These are phyloP conservation scores for Metopia argyrocephala DNA, from an alignment of 2,888 invertebrate genomes.

Conservation along the genomic window DNA sequence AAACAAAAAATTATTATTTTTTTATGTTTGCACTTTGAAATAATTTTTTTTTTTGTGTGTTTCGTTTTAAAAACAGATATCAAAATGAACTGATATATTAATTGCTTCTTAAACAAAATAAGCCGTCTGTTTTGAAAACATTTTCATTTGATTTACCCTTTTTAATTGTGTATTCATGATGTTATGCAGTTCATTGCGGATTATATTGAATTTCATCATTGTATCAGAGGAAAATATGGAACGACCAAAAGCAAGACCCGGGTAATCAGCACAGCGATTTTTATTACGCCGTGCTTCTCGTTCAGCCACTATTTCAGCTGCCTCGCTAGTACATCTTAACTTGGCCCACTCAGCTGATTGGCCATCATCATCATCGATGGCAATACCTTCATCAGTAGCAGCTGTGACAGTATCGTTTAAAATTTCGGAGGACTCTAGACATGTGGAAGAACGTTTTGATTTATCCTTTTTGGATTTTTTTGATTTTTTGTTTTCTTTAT, in stretches of 20 bases:
- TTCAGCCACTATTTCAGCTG: slow-evolving; percentile 92
- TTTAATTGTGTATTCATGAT: slow-evolving; percentile 97
- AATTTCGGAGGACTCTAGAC: slow-evolving; percentile 68
- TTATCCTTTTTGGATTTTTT: slow-evolving; percentile 73
- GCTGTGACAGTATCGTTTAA: slow-evolving; percentile 67
- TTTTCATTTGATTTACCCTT: slow-evolving; percentile 84
- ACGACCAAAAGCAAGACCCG: slow-evolving; percentile 93
- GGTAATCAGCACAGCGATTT: slow-evolving; percentile 93
- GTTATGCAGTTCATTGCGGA: slow-evolving; percentile 97
- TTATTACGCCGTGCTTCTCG: slow-evolving; percentile 86
- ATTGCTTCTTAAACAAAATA: slow-evolving; percentile 9
- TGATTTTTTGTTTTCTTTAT: slow-evolving; percentile 69
- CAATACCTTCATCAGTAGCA: slow-evolving; percentile 80
- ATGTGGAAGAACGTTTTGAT: slow-evolving; percentile 69
- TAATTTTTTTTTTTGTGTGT: too few relatives aligned
- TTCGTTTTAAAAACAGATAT: not conserved
- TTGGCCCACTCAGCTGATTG: slow-evolving; percentile 90
- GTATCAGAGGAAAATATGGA: slow-evolving; percentile 97
- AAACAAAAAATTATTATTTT: too few relatives aligned
- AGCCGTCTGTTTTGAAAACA: not conserved
- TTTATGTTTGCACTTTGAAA: too few relatives aligned
- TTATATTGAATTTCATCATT: slow-evolving; percentile 98
- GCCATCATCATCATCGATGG: slow-evolving; percentile 84
- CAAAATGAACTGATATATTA: not conserved
- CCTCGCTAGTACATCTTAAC: slow-evolving; percentile 92